Base-by-base conservation (phyloP, 2,888 invertebrate species). In the Chrysolina haemoptera region DNA sequence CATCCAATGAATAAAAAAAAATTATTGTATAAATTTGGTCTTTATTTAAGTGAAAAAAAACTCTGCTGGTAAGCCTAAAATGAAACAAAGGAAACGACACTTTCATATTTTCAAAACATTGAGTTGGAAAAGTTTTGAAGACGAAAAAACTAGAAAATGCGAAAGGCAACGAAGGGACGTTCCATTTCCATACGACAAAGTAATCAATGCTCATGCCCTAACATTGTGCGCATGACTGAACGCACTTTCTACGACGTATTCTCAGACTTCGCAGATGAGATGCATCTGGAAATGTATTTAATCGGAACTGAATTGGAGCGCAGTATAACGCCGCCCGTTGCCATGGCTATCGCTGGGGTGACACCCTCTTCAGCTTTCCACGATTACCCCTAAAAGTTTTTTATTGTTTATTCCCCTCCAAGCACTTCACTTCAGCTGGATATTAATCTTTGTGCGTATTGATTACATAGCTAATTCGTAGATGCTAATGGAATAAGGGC, bases 331-430 rank as follows among this genome's bases (percentile, higher is more conserved):
- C 10, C 63, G 16, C 41, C 4, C 48, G 67, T 67, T 67, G 20
- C 67, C 67, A 67, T 67, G 53, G 53, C 11, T 8, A 67, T 67
- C 11, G 53, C 53, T 67, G 16, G 67, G 67, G 67, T 50, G 4
- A 18, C 50, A 67, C 67, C 67, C 67, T 67, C 67, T 67, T 40
- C 40, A 53, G 40, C 67, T 27, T 65, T 43, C 27, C 65, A 46
- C 16, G 20, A 20, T 65, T 46, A 43, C 18, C 18, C 50, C 50
- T 50, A 50, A 59, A 35, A 27, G 22, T 59, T 59, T 27, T 59
- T 35, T 59, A 59, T 59, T 59, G 22, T 27, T n/a, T n/a, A 12
- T 27, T 59, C 27, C 59, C 35, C 35, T 35, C n/a, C 22, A 0
- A 35, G 59, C 27, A 35, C 59, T 27, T 59, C 59, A 59, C 35